A percentile compares a stretch with the other conserved stretches of the same genome.
phyloP scores from a whole-genome alignment of 2,888 invertebrate species.

The Cheilosia grossa region DNA sequence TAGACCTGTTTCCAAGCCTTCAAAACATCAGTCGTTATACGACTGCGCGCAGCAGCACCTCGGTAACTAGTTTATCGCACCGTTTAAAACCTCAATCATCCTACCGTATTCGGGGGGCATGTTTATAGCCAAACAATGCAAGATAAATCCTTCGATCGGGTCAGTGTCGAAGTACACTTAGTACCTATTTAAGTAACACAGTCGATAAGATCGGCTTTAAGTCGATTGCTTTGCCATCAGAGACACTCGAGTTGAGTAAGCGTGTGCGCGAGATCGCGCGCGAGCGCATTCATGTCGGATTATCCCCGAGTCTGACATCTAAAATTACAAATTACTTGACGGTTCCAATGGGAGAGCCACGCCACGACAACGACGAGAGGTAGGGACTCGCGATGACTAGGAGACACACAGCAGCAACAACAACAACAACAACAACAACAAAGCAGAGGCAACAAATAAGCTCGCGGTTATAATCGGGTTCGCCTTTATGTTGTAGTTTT shows the following conservation, averaged over 20 bases:
- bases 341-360: slow-evolving; percentile 56
- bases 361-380: slow-evolving; percentile 33
- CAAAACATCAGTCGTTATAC: slow-evolving; percentile 2
- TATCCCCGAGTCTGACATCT: slow-evolving; percentile 72
- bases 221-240: slow-evolving; percentile 33
- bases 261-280: slow-evolving; percentile 50
- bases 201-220: slow-evolving; percentile 69
- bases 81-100: slow-evolving; percentile 43
- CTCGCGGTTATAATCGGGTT: slow-evolving; percentile 69
- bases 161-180: slow-evolving; percentile 74
- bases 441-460: slow-evolving; percentile 56
- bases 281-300: slow-evolving; percentile 72
- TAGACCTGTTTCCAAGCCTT: slow-evolving; percentile 49
- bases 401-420: slow-evolving; percentile 3
- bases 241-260: slow-evolving; percentile 11
- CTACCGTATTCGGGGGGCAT: slow-evolving; percentile 44
- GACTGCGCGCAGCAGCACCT: not conserved
- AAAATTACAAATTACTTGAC: slow-evolving; percentile 75
- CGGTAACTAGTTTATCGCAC: slow-evolving; percentile 20
- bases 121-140: slow-evolving; percentile 61
- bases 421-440: slow-evolving; percentile 27
- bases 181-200: slow-evolving; percentile 74
- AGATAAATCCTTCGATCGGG: slow-evolving; percentile 72
- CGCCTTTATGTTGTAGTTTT: slow-evolving; percentile 62
- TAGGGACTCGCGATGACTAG: slow-evolving; percentile 51